Evolutionary conservation across 2,113 vertebrate genomes (phyloP).

Genomic region (Solenodon paradoxus): DNA sequence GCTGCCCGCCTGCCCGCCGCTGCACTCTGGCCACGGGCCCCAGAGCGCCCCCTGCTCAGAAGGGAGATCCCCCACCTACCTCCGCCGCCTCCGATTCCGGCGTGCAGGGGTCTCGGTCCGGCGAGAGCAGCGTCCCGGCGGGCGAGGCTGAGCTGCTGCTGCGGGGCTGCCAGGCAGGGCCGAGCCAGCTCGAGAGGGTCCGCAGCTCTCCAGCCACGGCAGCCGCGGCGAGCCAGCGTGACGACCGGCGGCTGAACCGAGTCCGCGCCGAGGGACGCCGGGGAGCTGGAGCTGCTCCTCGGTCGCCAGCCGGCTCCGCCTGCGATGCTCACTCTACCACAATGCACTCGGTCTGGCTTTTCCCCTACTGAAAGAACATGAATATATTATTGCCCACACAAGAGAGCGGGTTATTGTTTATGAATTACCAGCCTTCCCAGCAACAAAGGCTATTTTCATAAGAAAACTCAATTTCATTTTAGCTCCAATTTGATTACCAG

Average conservation of each 20-base stretch:
- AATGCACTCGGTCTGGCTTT: constrained; percentile 93
- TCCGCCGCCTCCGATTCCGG: too few species aligned
- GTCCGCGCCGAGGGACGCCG: too few species aligned
- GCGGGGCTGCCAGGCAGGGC: too few species aligned
- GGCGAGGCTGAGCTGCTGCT: too few species aligned
- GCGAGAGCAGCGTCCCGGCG: too few species aligned
- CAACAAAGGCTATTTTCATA: constrained; percentile 99
- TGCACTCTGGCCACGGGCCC: too few species aligned
- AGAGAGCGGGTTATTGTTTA: constrained; percentile 99
- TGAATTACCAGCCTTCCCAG: constrained; percentile 98
- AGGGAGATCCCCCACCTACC: too few species aligned
- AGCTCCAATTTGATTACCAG: constrained; percentile 99
- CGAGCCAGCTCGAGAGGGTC: too few species aligned
- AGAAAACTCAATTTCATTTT: constrained; percentile 99
- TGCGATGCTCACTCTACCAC: constrained; percentile 92
- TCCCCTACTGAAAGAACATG: constrained; percentile 95
- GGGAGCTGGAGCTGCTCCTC: constrained; percentile 69
- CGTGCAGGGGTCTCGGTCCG: too few species aligned
- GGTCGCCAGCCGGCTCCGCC: constrained; percentile 89
- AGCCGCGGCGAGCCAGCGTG: neutral
- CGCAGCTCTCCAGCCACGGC: too few species aligned
- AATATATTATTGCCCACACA: constrained; percentile 99
- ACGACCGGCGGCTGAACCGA: neutral
- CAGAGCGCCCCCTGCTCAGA: too few species aligned
- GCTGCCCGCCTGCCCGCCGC: too few species aligned